Base-by-base conservation (phyloP, 2,113 vertebrate genomes). In the Haemorhous mexicanus region DNA sequence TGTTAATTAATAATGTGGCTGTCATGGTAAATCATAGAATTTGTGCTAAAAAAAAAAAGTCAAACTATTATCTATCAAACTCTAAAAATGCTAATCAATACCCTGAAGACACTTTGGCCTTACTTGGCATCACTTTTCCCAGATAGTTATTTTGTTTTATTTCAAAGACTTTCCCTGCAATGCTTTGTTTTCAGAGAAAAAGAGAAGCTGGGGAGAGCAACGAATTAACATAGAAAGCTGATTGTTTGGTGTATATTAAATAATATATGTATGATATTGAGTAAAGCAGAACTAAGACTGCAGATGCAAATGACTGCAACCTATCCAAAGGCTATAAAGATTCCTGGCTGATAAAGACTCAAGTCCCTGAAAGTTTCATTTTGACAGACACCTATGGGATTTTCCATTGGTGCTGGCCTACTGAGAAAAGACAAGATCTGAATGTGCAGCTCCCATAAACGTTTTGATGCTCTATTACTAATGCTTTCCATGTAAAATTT, bases 281-380 rank as follows among this genome's bases (percentile, higher is more conserved):
- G 4, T n/a, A 63, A 87, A 41, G 47, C 21, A 89, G 70, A 91
- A 79, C 62, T 82, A 84, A 84, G 23, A 68, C 13, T 26, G 47
- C 9, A 75, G 64, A 78, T 70, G 6, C 19, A 94, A 97, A 80
- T 21, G 47, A 75, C 56, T 81, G 69, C 73, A 61, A 96, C 93
- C 52, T 63, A 70, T 93, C 61, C 79, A 95, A 95, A 93, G 88
- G 84, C 90, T 95, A 95, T 81, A 94, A 97, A 94, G 83, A 91
- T 61, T 94, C 64, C 80, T 95, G 83, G 66, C 50, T 97, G 94
- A 97, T 52, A 96, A 97, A 37, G 39, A 97, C 79, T 95, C 85
- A 82, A 47, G 81, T 96, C 93, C 94, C 96, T 96, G 87, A 75
- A 96, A 96, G 62, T 88, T 96, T 96, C 58, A 90, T 94, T 97